Evolutionary conservation across 2,888 invertebrate species (phyloP), one percentile per base, ranked within the genome.

Genomic region (Tanaodytes sp.): DNA sequence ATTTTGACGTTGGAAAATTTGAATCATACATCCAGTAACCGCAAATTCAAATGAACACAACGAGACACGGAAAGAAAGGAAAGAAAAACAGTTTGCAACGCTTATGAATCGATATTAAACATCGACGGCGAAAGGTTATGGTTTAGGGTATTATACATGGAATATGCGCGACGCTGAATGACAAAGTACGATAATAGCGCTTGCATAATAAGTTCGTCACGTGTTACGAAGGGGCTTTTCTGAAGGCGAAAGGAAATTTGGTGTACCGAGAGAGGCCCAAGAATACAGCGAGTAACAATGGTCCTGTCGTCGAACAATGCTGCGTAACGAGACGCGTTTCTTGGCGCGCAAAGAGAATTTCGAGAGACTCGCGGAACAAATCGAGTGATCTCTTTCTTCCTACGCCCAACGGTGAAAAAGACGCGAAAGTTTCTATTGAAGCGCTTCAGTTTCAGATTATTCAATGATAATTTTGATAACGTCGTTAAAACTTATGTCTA

Each of bases 271-370:
- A 62, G 58, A 54, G 52, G 23, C 68, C 68, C 65, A 63, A 63
- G 71, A 67, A 67, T 64, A 64, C 71, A 64, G 62, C 71, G 59
- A 64, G 64, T 71, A 76, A 77, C 77, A 77, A 76, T 75, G 72
- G 74, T 66, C 69, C 71, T 70, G 73, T 72, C 72, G 71, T 67
- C 72, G 77, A 79, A 80, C 79, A 81, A 80, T 80, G 73, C 77
- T 70, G 73, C 76, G 76, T 80, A 81, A 82, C 79, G 79, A 81
- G 79, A 75, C 73, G 74, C 73, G 71, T 71, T 68, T 66, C 64
- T 71, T 71, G 51, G 31, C 49, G 55, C 61, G 64, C 51, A 55
- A 61, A 64, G 64, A 70, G 69, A 64, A 70, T 70, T 61, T 55
- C 55, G 64, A 70, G 55, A 43, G 62, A 61, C 43, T 62, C 55